These are phyloP conservation scores for Flabesymbios commensalis DNA, from an alignment of 2,888 invertebrate genomes.

Conservation along the genomic window DNA sequence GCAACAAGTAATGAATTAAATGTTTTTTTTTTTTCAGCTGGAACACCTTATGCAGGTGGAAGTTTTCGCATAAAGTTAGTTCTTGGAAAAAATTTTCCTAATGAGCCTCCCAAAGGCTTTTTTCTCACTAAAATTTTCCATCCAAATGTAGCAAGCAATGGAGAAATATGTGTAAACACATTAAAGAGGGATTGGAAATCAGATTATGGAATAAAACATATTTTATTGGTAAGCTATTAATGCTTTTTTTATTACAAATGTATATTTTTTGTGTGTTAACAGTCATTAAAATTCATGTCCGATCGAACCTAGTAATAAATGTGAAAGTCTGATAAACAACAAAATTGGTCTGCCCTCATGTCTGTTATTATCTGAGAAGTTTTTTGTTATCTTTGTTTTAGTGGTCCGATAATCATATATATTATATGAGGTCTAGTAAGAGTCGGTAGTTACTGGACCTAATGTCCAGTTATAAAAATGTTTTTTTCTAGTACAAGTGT, in stretches of 20 bases:
- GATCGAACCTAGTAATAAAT: too few species aligned
- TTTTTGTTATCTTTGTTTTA: too few species aligned
- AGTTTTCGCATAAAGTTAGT: conserved; percentile 86
- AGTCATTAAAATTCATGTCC: too few species aligned
- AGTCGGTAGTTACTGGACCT: too few species aligned
- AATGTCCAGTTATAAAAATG: too few species aligned
- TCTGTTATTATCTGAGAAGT: too few species aligned
- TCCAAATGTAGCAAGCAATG: conserved; percentile 89
- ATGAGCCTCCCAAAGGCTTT: conserved; percentile 85
- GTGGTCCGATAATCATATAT: too few species aligned
- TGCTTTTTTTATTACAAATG: background rate
- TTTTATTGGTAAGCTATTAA: conserved; percentile 74
- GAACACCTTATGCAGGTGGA: conserved; percentile 89
- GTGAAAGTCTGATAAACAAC: too few species aligned
- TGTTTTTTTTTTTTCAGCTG: conserved; percentile 67
- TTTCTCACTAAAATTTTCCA: conserved; percentile 96
- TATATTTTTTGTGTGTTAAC: background rate
- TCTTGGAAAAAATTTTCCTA: conserved; percentile 89
- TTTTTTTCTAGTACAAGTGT: too few species aligned
- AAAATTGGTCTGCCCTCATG: too few species aligned
- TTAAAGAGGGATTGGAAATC: conserved; percentile 96
- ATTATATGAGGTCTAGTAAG: too few species aligned
- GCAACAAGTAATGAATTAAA: background rate
- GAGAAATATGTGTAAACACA: conserved; percentile 96
- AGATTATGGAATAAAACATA: conserved; percentile 92